Base-by-base conservation (phyloP, 2,113 vertebrate species). In the Toxostoma redivivum region DNA sequence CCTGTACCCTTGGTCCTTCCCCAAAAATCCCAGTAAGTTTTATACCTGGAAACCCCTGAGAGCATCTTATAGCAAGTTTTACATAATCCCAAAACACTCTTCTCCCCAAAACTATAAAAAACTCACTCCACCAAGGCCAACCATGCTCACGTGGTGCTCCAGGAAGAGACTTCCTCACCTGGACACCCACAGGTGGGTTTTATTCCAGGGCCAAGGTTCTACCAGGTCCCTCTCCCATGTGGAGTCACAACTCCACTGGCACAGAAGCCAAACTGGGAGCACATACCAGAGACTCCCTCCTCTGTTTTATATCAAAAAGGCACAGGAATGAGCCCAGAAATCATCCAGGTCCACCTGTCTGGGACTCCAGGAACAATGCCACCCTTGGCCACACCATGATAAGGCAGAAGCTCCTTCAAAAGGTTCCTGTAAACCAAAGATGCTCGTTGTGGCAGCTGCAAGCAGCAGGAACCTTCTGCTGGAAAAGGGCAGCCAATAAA, bases 131-230 rank as follows among this genome's bases (percentile, higher is more conserved):
- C 17, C 10, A 10, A 12, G 8, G 30, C 13, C 18, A 47, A 30
- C 16, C 31, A 27, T 1, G 15, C 24, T 31, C 9, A 1, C 0
- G 0, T 9, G 42, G 45, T 22, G 38, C 78, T 83, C 45, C 42
- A 65, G 37, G 85, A 84, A 35, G 40, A 47, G 12, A 21, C 3
- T 51, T 42, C 35, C 19, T 53, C 35, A 22, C 35, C 61, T 57
- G 37, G 45, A 40, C 0, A 4, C 8, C 15, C 4, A 2, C 2
- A 16, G 47, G 23, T 33, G 45, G 8, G 15, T 74, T 88, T 70
- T 27, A 85, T 2, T 5, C 27, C 58, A 81, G 5, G 20, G 33
- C 4, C 50, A 69, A 47, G 28, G 16, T 15, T 81, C 65, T 37
- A 11, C 21, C 33, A 6, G 2, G 20, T 20, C 48, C 8, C 53